These are phyloP conservation scores for Macaria notata DNA, from an alignment of 2,888 invertebrate species.

Conservation along the genomic window DNA sequence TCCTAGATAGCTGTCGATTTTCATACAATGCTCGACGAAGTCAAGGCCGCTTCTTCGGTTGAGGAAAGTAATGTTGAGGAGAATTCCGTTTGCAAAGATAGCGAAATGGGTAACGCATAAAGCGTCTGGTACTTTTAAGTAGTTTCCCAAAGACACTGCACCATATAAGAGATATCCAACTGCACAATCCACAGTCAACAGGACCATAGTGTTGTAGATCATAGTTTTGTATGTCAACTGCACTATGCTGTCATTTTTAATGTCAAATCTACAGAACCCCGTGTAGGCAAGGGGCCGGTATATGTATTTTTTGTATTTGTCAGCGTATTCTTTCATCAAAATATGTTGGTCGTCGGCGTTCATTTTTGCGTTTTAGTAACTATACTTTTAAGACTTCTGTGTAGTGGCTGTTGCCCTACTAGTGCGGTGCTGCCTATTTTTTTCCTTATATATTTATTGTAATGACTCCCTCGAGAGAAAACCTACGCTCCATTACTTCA, in stretches of 20 bases:
- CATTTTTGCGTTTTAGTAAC: slow-evolving; percentile 20
- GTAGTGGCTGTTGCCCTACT: too few species aligned
- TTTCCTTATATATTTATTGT: too few species aligned
- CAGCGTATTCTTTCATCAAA: slow-evolving; percentile 44
- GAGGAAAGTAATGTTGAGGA: slow-evolving; percentile 46
- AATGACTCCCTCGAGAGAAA: too few species aligned
- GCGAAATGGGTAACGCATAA: slow-evolving; percentile 43
- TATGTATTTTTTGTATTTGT: slow-evolving; percentile 33
- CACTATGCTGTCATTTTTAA: slow-evolving; percentile 45
- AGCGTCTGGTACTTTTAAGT: slow-evolving; percentile 47
- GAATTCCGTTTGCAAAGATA: slow-evolving; percentile 40
- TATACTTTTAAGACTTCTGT: too few species aligned
- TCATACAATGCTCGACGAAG: slow-evolving; percentile 45
- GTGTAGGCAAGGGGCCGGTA: slow-evolving; percentile 39
- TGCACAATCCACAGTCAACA: slow-evolving; percentile 34
- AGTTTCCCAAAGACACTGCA: slow-evolving; percentile 33
- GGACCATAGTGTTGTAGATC: slow-evolving; percentile 38
- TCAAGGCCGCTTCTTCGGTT: slow-evolving; percentile 43
- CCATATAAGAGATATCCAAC: slow-evolving; percentile 42
- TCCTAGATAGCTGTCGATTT: slow-evolving; percentile 57
- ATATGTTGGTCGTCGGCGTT: slow-evolving; percentile 31
- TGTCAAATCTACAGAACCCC: slow-evolving; percentile 53
- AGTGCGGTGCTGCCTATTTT: too few species aligned
- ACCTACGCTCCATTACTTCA: too few species aligned
- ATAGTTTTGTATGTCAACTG: slow-evolving; percentile 37